These are phyloP conservation scores for Scaptomyza cyrtandrae DNA, from an alignment of 2,888 invertebrate genomes.

Conservation along the genomic window DNA sequence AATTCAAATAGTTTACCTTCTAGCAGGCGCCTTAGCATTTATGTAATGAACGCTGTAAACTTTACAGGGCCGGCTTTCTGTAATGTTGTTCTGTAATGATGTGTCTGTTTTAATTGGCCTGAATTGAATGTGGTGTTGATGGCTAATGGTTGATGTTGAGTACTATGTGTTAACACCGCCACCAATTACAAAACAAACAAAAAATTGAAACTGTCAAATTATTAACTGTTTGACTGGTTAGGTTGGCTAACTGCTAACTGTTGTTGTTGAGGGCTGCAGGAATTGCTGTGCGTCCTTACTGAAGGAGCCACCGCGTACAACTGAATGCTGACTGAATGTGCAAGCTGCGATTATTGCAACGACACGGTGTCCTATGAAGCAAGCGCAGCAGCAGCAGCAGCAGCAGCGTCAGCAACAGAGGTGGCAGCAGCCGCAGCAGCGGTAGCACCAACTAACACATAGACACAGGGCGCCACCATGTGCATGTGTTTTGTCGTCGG, in stretches of 20 bases:
- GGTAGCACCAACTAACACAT: slow-evolving; percentile 57
- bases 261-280: slow-evolving; percentile 36
- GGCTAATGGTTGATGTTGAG: neutral
- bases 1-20: neutral
- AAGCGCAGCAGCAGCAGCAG: slow-evolving; percentile 48
- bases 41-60: slow-evolving; percentile 67
- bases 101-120: slow-evolving; percentile 3
- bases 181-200: neutral
- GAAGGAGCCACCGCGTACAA: slow-evolving; percentile 84
- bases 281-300: slow-evolving; percentile 82
- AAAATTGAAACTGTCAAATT: slow-evolving; percentile 9
- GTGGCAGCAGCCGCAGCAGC: slow-evolving; percentile 1
- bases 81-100: neutral
- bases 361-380: slow-evolving; percentile 37
- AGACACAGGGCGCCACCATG: slow-evolving; percentile 42
- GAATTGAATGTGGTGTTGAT: neutral
- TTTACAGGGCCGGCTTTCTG: slow-evolving; percentile 61
- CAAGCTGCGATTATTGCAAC: slow-evolving; percentile 79
- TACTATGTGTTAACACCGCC: slow-evolving; percentile 10
- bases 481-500: slow-evolving; percentile 39
- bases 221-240: slow-evolving; percentile 18
- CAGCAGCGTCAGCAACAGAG: slow-evolving; percentile 18
- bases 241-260: slow-evolving; percentile 26
- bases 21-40: slow-evolving; percentile 50
- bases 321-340: slow-evolving; percentile 76